A percentile compares a stretch with the other conserved stretches of the same genome.
Evolutionary conservation across 2,113 vertebrate species (phyloP).

Genomic region (Anseranas semipalmata): DNA sequence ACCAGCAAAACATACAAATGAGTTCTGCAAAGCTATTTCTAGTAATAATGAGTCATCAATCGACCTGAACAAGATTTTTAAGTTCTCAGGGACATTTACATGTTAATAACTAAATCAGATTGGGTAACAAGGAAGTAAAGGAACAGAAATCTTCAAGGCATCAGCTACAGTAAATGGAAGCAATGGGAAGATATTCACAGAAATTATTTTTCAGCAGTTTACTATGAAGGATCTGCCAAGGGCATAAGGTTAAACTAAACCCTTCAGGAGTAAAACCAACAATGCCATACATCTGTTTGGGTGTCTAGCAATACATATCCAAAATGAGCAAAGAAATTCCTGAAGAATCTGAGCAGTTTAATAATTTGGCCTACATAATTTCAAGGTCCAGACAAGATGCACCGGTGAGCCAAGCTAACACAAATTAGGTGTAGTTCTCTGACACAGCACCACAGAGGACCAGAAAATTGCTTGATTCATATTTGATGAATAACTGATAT

Average conservation of each 20-base stretch:
- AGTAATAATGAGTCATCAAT: constrained; percentile 9
- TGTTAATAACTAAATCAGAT: constrained; percentile 8
- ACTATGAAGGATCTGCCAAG: not conserved
- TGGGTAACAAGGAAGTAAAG: not conserved
- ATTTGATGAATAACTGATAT: not conserved
- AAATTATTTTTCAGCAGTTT: not conserved
- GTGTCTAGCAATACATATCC: not conserved
- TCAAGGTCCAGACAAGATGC: not conserved
- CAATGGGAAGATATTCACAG: not conserved
- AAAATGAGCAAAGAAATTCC: not conserved
- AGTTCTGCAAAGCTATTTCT: constrained; percentile 35
- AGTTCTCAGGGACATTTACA: not conserved
- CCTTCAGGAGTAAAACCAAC: not conserved
- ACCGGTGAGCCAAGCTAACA: not conserved
- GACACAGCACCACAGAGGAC: not conserved
- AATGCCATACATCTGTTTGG: not conserved
- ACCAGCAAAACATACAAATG: constrained; percentile 30
- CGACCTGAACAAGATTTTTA: not conserved
- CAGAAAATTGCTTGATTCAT: not conserved
- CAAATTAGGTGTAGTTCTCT: not conserved
- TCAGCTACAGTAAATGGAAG: not conserved
- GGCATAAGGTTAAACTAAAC: not conserved
- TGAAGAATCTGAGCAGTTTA: not conserved
- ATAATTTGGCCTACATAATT: not conserved
- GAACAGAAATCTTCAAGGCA: not conserved